Evolutionary conservation across 1,140 invertebrate genomes (phyloP).

Genomic region (Telenomus remus): DNA sequence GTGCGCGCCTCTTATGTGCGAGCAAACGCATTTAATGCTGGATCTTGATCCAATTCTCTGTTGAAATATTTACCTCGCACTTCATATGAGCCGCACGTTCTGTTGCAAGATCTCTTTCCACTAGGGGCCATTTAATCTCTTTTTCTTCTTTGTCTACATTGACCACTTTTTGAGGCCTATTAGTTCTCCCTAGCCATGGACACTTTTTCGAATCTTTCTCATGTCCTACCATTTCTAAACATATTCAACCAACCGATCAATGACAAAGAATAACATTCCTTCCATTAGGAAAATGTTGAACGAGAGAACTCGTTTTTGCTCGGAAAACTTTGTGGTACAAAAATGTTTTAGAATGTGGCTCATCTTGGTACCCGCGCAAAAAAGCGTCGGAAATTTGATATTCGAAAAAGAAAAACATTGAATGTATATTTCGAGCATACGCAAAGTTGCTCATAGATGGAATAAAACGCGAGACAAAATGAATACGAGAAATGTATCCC

Average conservation of each 20-base stretch:
- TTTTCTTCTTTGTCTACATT: no score
- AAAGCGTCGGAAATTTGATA: neutral
- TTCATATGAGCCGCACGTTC: conserved; percentile 26
- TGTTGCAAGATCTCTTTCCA: conserved; percentile 30
- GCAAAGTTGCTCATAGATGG: conserved; percentile 29
- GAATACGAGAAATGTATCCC: conserved; percentile 38
- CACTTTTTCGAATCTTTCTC: no score
- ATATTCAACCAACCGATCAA: no score
- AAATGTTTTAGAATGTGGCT: no score
- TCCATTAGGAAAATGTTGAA: no score
- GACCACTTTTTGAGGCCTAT: conserved; percentile 4
- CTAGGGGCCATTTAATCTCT: conserved; percentile 27
- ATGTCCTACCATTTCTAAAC: no score
- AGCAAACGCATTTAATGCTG: conserved; percentile 39
- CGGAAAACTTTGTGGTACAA: no score
- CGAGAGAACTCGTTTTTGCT: no score
- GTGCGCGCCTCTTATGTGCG: conserved; percentile 21
- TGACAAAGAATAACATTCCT: no score
- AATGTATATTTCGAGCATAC: conserved; percentile 23
- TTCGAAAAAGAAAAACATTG: conserved; percentile 27
- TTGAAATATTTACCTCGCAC: conserved; percentile 43
- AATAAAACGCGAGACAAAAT: conserved; percentile 39
- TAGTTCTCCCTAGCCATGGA: conserved; percentile 4
- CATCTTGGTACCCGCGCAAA: neutral
- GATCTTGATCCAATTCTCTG: conserved; percentile 42